Evolutionary conservation across 2,113 vertebrate genomes (phyloP).

Genomic region (Dromas ardeola): DNA sequence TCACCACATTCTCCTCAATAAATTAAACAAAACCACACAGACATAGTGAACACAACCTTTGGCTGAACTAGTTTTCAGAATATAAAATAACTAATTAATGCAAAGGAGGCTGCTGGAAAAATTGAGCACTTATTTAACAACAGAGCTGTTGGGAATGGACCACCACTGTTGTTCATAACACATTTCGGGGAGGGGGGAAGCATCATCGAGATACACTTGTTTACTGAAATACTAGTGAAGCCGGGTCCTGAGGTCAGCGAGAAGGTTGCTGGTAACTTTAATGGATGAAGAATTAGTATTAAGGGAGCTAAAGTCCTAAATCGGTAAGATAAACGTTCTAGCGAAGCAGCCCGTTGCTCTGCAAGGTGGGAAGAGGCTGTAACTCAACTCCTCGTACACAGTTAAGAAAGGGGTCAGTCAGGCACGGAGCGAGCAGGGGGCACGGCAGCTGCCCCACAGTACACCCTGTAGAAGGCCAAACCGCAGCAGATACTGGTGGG

Average conservation of each 20-base stretch:
- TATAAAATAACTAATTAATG: slow-evolving; percentile 40
- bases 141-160: neutral
- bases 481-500: accelerated
- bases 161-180: neutral
- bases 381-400: neutral
- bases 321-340: neutral
- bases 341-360: neutral
- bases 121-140: neutral
- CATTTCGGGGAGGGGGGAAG: accelerated
- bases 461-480: accelerated
- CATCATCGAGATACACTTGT: neutral
- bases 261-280: neutral
- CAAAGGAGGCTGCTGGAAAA: slow-evolving; percentile 9
- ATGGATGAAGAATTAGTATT: neutral
- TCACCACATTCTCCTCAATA: slow-evolving; percentile 42
- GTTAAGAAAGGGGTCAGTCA: neutral
- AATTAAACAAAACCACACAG: slow-evolving; percentile 36
- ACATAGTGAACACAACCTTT: slow-evolving; percentile 10
- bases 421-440: neutral
- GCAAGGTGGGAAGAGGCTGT: neutral
- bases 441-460: neutral
- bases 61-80: slow-evolving; percentile 47
- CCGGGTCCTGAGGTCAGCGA: neutral
- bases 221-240: neutral
- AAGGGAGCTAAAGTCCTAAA: neutral